Conservation (phyloP, 2,888 invertebrate genomes). For the Ctena decussata region DNA sequence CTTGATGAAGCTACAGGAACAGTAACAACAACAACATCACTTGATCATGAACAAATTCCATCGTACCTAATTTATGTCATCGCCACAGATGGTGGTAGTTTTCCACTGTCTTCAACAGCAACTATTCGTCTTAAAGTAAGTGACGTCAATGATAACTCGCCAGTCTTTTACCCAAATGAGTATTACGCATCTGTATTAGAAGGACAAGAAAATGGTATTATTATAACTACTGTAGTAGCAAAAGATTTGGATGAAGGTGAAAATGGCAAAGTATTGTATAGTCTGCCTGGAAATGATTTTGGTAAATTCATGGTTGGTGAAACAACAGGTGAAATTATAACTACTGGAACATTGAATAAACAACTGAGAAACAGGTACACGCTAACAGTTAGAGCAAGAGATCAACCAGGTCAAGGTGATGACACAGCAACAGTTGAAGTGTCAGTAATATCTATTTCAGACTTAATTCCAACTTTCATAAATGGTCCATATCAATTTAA, state of each 20-base stretch:
- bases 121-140: constrained; percentile 93
- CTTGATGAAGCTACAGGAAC: constrained; percentile 95
- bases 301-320: constrained; percentile 92
- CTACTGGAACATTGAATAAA: constrained; percentile 93
- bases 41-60: constrained; percentile 91
- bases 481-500: constrained; percentile 92
- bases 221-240: constrained; percentile 93
- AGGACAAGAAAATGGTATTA: constrained; percentile 89
- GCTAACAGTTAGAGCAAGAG: constrained; percentile 92
- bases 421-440: constrained; percentile 77
- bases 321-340: constrained; percentile 92
- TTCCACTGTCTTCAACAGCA: constrained; percentile 96
- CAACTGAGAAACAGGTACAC: constrained; percentile 93
- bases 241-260: constrained; percentile 95
- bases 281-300: constrained; percentile 89
- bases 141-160: constrained; percentile 97
- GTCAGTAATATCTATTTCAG: constrained; percentile 71
- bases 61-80: constrained; percentile 94
- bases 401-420: constrained; percentile 68
- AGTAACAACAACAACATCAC: constrained; percentile 91
- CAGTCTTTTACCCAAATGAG: constrained; percentile 95
- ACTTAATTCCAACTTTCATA: constrained; percentile 86
- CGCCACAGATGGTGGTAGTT: constrained; percentile 95
- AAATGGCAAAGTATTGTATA: constrained; percentile 90
- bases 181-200: constrained; percentile 93